Evolutionary conservation across 1,140 invertebrate species (phyloP), one percentile per base, ranked within the genome.

Genomic region (Arion vulgaris): DNA sequence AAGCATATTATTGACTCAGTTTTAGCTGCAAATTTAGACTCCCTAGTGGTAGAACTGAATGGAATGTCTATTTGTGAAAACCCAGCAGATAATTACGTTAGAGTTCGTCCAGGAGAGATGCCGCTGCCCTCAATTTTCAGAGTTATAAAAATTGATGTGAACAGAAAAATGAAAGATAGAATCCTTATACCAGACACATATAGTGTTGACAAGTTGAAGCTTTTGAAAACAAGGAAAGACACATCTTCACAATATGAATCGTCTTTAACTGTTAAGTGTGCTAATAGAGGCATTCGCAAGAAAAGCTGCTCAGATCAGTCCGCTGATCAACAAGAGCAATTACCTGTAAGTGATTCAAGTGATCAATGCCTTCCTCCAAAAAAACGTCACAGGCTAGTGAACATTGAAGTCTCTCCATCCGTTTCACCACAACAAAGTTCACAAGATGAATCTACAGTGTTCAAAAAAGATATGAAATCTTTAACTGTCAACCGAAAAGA

Each of bases 351-450:
- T 78, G 69, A 71, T 62, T 83, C 90, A 0, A 89, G 87, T 77
- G 92, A 94, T 78, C 97, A 98, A 89, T 95, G 97, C 87, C 92
- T 98, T 78, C 97, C 97, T 0, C 92, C 98, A 41, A 98, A 98
- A 90, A 98, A 98, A 91, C 94, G 97, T 2, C 97, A 98, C 73
- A 90, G 88, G 74, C 79, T 91, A 41, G 82, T 85, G 32, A 83
- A 83, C 34, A 57, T 76, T 66, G 80, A 72, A 28, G 41, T 75
- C 85, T 88, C 82, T 85, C 93, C 96, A 97, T 92, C 95, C 96
- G 86, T 94, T 96, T 49, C 49, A 49, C 75, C 66, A 80, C 72
- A 49, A n/a, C 41, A 36, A 57, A 68, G 41, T 39, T 15, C 76
- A 49, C 57, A 41, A n/a, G 49, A 38, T 78, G 74, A 74, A 75